Base-by-base conservation (phyloP, 2,888 invertebrate species). In the Scaptomyza reducta region DNA sequence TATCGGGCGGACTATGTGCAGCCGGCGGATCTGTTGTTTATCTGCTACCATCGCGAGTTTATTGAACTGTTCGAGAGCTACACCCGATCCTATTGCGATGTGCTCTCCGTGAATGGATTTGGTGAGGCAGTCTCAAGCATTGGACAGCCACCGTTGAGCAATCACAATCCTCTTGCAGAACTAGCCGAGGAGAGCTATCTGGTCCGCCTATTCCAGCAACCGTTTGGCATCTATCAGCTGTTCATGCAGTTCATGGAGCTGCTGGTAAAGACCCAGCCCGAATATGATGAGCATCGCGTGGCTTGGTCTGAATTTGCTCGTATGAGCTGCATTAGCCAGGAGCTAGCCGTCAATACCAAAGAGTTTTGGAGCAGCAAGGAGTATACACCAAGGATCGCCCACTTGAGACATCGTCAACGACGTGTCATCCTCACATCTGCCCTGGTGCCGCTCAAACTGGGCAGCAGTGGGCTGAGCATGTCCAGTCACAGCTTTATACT, bases 341-440 rank as follows among this genome's bases (percentile, higher is more conserved):
- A 91, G 38, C 66, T 90, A 51, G 90, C 91, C 2, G 90, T 90
- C 7, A 81, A 88, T 55, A 92, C 92, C 5, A 82, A 87, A 45
- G 88, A 89, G 27, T 92, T 92, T 77, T 92, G 92, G 92, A 74
- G 82, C 50, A 77, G 85, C 63, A 92, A 92, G 68, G 91, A 92
- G 31, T 92, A 91, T 58, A 92, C 91, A 70, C 58, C 78, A 0
- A 88, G 89, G 58, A 79, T 90, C n/a, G 70, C 74, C 0, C 87
- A 86, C 74, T 93, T 91, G 89, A 93, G 81, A 94, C 95, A 92
- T 91, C 93, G 89, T 0, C 94, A 94, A 54, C 93, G 97, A 55
- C 93, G 97, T n/a, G 91, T 97, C 40, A 93, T 97, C 55, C 93
- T 96, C 60, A 97, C 97, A 80, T 97, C 97, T 1, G 94, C 94